Conservation (phyloP, 1,140 invertebrate species). For the Drosophila dunni region DNA sequence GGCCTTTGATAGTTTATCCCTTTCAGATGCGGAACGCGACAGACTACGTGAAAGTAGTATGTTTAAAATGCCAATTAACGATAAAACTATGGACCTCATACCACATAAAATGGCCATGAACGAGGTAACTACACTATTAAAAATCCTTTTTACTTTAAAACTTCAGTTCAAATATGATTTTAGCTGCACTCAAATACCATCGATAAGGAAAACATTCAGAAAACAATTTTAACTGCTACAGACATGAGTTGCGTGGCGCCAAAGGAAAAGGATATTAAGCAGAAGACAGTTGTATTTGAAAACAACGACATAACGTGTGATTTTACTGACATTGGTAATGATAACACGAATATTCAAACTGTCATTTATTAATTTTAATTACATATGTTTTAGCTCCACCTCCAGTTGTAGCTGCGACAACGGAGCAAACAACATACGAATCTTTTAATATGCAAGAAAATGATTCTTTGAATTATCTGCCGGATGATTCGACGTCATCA, state of each 20-base stretch:
- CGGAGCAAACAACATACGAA: constrained; percentile 12
- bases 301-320: constrained; percentile 36
- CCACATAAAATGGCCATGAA: constrained; percentile 19
- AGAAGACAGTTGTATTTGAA: constrained; percentile 40
- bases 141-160: not conserved
- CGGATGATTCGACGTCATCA: constrained; percentile 50
- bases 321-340: constrained; percentile 35
- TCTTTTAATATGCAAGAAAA: constrained; percentile 20
- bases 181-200: constrained; percentile 9
- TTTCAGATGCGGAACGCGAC: constrained; percentile 34
- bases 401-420: not conserved
- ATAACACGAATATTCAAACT: not conserved
- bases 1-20: constrained; percentile 25
- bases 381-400: constrained; percentile 11
- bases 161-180: not conserved
- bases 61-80: constrained; percentile 17
- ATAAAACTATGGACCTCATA: constrained; percentile 63
- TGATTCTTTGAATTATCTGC: constrained; percentile 29
- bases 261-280: constrained; percentile 4
- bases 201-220: constrained; percentile 18
- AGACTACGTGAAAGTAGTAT: constrained; percentile 31
- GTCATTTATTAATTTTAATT: not conserved
- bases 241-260: constrained; percentile 6
- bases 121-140: constrained; percentile 9
- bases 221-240: not conserved